Conservation (phyloP, 2,888 invertebrate genomes). For the Morpho helenor region DNA sequence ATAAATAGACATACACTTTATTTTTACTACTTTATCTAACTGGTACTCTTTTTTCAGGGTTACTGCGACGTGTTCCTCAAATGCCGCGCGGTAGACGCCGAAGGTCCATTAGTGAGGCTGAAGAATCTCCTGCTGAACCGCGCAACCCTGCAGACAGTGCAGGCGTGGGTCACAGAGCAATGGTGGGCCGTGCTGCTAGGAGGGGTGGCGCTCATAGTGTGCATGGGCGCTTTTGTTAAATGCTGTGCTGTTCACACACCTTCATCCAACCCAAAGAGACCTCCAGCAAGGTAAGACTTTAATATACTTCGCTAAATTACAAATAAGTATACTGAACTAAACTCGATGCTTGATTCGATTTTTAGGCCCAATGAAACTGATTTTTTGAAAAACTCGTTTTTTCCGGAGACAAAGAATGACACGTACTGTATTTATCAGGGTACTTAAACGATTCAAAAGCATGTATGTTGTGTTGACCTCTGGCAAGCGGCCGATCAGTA, state of each 20-base stretch:
- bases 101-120: slow-evolving; percentile 96
- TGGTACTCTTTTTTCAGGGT: slow-evolving; percentile 80
- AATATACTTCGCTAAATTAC: not conserved
- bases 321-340: not conserved
- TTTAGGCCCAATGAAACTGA: no score
- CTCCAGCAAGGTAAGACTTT: slow-evolving; percentile 86
- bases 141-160: slow-evolving; percentile 91
- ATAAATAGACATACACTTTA: no score
- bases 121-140: slow-evolving; percentile 97
- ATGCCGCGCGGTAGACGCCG: slow-evolving; percentile 98
- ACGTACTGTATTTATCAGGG: no score
- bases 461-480: no score
- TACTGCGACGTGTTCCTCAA: slow-evolving; percentile 99
- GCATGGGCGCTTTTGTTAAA: slow-evolving; percentile 99
- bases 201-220: slow-evolving; percentile 93
- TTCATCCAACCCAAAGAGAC: slow-evolving; percentile 98
- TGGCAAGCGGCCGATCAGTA: no score
- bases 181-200: slow-evolving; percentile 97
- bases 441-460: no score
- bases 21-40: not conserved
- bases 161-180: slow-evolving; percentile 95
- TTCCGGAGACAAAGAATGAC: no score
- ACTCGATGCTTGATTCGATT: no score
- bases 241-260: slow-evolving; percentile 99
- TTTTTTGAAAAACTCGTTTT: no score